These are phyloP conservation scores for Brachylomia viminalis DNA, from an alignment of 2,888 invertebrate species.

Conservation along the genomic window DNA sequence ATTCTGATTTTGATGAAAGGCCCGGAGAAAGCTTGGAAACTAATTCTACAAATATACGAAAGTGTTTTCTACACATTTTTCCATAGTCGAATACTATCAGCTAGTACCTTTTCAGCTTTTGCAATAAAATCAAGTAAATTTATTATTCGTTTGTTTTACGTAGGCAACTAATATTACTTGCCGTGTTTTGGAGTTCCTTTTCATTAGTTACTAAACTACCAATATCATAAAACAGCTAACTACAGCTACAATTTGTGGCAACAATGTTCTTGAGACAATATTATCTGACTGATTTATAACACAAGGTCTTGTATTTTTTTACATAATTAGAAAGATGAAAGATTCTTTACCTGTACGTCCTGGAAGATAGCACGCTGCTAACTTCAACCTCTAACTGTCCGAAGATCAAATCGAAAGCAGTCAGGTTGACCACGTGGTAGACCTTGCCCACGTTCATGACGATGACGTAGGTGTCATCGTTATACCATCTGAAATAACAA, in stretches of 20 bases:
- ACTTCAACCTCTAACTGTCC: conserved; percentile 89
- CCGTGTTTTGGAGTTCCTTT: background rate
- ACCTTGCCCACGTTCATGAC: conserved; percentile 90
- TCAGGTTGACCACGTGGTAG: conserved; percentile 89
- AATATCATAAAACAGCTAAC: background rate
- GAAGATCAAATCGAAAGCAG: conserved; percentile 87
- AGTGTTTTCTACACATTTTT: background rate
- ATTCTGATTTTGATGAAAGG: too few relatives aligned
- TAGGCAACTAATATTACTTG: background rate
- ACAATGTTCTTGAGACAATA: background rate
- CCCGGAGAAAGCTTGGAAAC: background rate
- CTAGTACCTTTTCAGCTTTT: background rate
- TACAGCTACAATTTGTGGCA: background rate
- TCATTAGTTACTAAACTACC: too few relatives aligned
- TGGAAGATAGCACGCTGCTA: conserved; percentile 87
- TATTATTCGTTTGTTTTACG: background rate
- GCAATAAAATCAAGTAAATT: background rate
- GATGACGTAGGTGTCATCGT: conserved; percentile 86
- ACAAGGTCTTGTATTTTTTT: background rate
- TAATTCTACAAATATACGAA: conserved; percentile 17
- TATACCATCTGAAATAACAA: conserved; percentile 79
- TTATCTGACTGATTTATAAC: background rate
- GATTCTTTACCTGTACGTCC: conserved; percentile 85
- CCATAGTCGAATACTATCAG: background rate
- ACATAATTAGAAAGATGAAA: background rate